phyloP scores from a whole-genome alignment of 2,888 invertebrate genomes.

The Cyrtodaria siliqua region DNA sequence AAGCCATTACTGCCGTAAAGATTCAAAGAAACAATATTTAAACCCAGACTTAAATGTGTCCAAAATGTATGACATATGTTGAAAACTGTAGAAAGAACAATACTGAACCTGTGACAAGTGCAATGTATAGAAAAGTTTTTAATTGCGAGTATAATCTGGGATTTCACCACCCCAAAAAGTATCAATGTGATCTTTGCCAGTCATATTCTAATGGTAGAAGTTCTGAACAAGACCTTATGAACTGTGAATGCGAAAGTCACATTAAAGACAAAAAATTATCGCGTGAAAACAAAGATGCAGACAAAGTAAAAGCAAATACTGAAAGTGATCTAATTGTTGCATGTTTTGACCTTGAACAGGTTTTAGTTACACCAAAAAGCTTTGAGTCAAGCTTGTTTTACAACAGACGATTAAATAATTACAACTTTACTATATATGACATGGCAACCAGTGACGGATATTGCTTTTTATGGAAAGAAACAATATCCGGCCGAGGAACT shows the following conservation, averaged over 20 bases:
- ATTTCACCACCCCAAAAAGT: too few species aligned
- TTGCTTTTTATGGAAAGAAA: slow-evolving; percentile 13
- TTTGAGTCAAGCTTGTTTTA: slow-evolving; percentile 10
- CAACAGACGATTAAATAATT: slow-evolving; percentile 7
- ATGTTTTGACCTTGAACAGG: slow-evolving; percentile 9
- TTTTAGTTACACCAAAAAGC: slow-evolving; percentile 1
- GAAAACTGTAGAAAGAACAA: too few species aligned
- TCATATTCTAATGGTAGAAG: too few species aligned
- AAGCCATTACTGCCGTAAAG: slow-evolving; percentile 8
- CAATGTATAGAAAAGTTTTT: not conserved
- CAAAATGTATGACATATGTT: not conserved
- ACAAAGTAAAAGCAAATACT: too few species aligned
- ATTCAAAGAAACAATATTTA: not conserved
- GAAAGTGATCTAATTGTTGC: not conserved
- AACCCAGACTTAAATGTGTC: not conserved
- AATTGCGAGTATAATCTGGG: not conserved
- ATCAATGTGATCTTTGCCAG: too few species aligned
- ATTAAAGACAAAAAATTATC: too few species aligned
- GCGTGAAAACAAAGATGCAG: too few species aligned
- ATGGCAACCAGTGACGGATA: slow-evolving; percentile 2
- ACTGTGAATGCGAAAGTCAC: too few species aligned
- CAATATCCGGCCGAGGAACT: slow-evolving; percentile 5
- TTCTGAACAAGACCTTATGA: too few species aligned
- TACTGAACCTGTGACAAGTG: too few species aligned
- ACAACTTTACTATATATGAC: slow-evolving; percentile 15